These are phyloP conservation scores for Allolobophora icterica DNA, from an alignment of 2,888 invertebrate species.

Conservation along the genomic window DNA sequence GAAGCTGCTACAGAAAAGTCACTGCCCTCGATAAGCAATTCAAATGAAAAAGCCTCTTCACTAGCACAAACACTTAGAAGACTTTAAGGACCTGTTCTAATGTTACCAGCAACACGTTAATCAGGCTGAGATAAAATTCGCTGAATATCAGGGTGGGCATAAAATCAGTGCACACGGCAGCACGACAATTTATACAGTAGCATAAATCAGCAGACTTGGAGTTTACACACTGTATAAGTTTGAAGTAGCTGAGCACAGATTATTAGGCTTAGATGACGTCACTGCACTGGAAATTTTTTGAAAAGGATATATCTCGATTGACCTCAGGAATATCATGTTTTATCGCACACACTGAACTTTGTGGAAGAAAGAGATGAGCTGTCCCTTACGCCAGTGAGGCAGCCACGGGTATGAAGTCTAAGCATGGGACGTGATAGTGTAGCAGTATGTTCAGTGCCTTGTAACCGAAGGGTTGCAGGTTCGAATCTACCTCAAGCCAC, in stretches of 20 bases:
- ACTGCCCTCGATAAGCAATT: neutral
- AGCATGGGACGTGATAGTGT: too few species aligned
- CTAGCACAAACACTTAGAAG: neutral
- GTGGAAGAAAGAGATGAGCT: too few species aligned
- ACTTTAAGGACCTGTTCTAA: neutral
- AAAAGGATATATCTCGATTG: too few species aligned
- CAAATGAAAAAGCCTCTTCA: neutral
- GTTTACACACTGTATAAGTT: neutral
- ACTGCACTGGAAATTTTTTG: neutral
- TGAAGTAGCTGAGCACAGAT: neutral
- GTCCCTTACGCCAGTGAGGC: too few species aligned
- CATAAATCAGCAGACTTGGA: neutral
- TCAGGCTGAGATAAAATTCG: neutral
- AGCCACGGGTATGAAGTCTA: too few species aligned
- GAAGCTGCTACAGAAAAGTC: neutral
- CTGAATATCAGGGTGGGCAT: neutral
- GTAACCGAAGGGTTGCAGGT: too few species aligned
- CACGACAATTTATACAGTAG: neutral
- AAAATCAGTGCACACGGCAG: neutral
- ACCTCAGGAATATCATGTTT: too few species aligned
- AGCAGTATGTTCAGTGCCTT: too few species aligned
- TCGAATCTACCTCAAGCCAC: too few species aligned
- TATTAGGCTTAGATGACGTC: neutral
- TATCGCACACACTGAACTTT: too few species aligned
- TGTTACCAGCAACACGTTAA: neutral